Evolutionary conservation across 1,140 invertebrate genomes (phyloP).

Genomic region (Drosophila pruinosa): DNA sequence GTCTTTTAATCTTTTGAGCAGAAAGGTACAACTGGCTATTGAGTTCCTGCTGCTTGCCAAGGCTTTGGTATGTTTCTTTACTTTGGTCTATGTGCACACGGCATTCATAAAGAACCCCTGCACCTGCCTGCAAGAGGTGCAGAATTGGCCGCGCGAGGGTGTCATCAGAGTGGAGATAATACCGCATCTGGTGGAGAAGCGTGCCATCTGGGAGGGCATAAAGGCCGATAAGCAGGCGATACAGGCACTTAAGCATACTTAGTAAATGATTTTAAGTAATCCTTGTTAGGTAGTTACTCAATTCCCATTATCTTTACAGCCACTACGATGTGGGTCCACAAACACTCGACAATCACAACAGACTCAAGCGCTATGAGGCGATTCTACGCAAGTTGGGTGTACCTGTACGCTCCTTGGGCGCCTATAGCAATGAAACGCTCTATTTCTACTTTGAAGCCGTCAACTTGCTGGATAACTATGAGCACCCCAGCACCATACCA

Average conservation of each 20-base stretch:
- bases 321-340: slow-evolving; percentile 72
- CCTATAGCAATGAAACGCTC: slow-evolving; percentile 67
- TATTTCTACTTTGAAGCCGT: slow-evolving; percentile 75
- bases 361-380: slow-evolving; percentile 56
- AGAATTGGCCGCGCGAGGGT: slow-evolving; percentile 97
- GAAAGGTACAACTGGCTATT: slow-evolving; percentile 92
- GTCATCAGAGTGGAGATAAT: slow-evolving; percentile 97
- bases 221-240: slow-evolving; percentile 59
- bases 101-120: slow-evolving; percentile 96
- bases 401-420: slow-evolving; percentile 48
- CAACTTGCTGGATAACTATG: slow-evolving; percentile 58
- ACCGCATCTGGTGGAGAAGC: slow-evolving; percentile 92
- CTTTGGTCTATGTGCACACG: slow-evolving; percentile 97
- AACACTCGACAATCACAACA: slow-evolving; percentile 61
- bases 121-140: slow-evolving; percentile 95
- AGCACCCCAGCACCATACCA: slow-evolving; percentile 61
- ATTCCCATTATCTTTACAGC: slow-evolving; percentile 7
- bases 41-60: slow-evolving; percentile 96
- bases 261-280: slow-evolving; percentile 28
- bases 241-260: slow-evolving; percentile 63
- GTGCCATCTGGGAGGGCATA: slow-evolving; percentile 88
- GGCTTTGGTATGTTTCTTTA: slow-evolving; percentile 94
- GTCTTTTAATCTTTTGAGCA: slow-evolving; percentile 48
- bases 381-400: slow-evolving; percentile 56
- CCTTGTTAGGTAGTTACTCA: not conserved